Conservation (phyloP, 2,888 invertebrate species). For the Drosophila picticornis region DNA sequence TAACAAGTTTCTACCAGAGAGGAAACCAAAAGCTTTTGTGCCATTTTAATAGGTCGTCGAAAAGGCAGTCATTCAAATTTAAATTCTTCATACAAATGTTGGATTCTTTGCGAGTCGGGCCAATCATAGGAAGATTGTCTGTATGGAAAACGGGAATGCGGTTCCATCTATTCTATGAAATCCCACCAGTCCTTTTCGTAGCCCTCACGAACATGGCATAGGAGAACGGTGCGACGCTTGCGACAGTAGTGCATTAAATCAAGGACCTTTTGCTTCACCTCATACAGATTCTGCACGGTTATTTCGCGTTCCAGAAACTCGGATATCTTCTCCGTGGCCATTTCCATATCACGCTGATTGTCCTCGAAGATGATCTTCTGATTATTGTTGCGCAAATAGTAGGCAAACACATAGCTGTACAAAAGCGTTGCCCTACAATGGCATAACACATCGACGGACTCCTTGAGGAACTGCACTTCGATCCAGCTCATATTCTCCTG, state of each 20-base stretch:
- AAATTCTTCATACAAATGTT: constrained; percentile 61
- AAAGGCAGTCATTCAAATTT: constrained; percentile 34
- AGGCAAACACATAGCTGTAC: constrained; percentile 99
- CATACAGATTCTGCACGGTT: constrained; percentile 97
- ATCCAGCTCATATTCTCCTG: constrained; percentile 99
- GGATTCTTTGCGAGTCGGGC: constrained; percentile 11
- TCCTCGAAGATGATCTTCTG: constrained; percentile 99
- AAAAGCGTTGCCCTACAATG: constrained; percentile 98
- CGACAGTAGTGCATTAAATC: constrained; percentile 98
- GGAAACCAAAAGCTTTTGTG: constrained; percentile 44
- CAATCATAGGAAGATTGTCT: constrained; percentile 14
- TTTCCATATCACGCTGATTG: constrained; percentile 98
- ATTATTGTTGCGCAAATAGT: constrained; percentile 98
- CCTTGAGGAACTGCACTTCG: constrained; percentile 99
- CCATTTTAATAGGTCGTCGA: constrained; percentile 38
- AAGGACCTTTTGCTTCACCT: constrained; percentile 99
- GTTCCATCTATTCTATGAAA: constrained; percentile 88
- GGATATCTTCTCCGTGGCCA: constrained; percentile 98
- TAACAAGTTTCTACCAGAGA: constrained; percentile 32
- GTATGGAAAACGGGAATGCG: neutral
- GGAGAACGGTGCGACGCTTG: constrained; percentile 96
- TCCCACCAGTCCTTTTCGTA: constrained; percentile 99
- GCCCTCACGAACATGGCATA: constrained; percentile 99
- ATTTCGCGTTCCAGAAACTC: constrained; percentile 99
- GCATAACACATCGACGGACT: constrained; percentile 98